Evolutionary conservation across 2,113 vertebrate genomes (phyloP), one percentile per base, ranked within the genome.

Genomic region (Erythrocercus mccallii): DNA sequence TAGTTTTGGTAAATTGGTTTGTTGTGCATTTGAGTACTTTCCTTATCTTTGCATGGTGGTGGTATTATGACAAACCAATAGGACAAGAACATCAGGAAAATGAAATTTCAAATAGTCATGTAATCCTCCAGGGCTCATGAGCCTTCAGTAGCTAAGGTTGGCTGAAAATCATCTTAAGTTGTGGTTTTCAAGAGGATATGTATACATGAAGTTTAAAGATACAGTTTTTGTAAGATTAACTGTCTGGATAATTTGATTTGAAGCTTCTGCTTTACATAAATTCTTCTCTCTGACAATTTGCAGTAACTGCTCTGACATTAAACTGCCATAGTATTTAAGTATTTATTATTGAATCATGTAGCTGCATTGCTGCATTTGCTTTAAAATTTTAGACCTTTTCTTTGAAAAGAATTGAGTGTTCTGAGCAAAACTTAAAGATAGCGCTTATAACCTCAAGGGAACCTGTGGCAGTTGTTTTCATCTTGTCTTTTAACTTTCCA

Each of bases 201-300:
- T 80, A 62, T 65, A 72, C 10, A 42, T 24, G 60, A 27, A 69
- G 17, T 82, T 77, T 90, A 86, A 90, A 90, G 66, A 80, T 72
- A 92, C 21, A 77, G 22, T 60, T 96, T 88, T 86, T 72, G 23
- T 81, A 86, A 91, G 44, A 94, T 84, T 90, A 74, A 80, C 20
- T 90, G 45, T 53, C 51, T 81, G 62, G 54, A 73, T 84, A 83
- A 69, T 76, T 85, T 90, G 79, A 88, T 92, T 78, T 94, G 93
- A 90, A 83, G n/a, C 21, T 86, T 77, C 48, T 90, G 17, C 48
- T 92, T 92, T 82, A 23, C 37, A 50, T 64, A 35, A 94, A 35
- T 84, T 84, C 15, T 92, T 76, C 89, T 80, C 68, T 44, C 42
- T 72, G 79, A 68, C 80, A 86, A 88, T 79, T 60, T 88, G 35